These are phyloP conservation scores for Sesia apiformis DNA, from an alignment of 2,888 invertebrate species.

Conservation along the genomic window DNA sequence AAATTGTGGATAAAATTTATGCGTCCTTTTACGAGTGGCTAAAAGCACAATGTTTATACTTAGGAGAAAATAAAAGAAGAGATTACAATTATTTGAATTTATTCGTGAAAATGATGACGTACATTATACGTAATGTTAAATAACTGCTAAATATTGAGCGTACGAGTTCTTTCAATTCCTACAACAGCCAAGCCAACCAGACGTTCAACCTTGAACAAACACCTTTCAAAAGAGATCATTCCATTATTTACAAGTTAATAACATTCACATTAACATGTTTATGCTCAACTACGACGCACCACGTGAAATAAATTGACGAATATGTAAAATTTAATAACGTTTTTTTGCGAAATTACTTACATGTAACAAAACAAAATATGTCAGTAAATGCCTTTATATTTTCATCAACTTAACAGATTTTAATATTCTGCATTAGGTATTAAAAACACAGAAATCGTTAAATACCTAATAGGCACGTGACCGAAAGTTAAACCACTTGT, in stretches of 20 bases:
- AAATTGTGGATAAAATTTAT: too few species aligned
- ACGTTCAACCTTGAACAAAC: constrained; percentile 28
- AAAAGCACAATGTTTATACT: neutral
- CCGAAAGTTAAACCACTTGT: too few species aligned
- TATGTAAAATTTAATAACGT: constrained; percentile 1
- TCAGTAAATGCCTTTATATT: too few species aligned
- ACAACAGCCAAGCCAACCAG: constrained; percentile 57
- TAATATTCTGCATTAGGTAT: too few species aligned
- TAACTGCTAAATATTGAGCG: constrained; percentile 42
- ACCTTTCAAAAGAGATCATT: constrained; percentile 25
- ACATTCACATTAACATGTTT: neutral
- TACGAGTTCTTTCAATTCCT: constrained; percentile 69
- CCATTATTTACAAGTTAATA: constrained; percentile 28
- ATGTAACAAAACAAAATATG: too few species aligned
- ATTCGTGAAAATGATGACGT: constrained; percentile 64
- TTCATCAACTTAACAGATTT: too few species aligned
- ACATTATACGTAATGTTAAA: constrained; percentile 17
- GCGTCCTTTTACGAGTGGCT: too few species aligned
- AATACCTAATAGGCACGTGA: too few species aligned
- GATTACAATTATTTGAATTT: constrained; percentile 54
- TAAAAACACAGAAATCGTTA: too few species aligned
- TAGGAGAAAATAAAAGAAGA: neutral
- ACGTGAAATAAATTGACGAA: constrained; percentile 15
- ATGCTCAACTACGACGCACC: constrained; percentile 13
- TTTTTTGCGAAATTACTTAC: too few species aligned